Conservation (phyloP, 2,888 invertebrate genomes). For the Drosophila fulvimacula region DNA sequence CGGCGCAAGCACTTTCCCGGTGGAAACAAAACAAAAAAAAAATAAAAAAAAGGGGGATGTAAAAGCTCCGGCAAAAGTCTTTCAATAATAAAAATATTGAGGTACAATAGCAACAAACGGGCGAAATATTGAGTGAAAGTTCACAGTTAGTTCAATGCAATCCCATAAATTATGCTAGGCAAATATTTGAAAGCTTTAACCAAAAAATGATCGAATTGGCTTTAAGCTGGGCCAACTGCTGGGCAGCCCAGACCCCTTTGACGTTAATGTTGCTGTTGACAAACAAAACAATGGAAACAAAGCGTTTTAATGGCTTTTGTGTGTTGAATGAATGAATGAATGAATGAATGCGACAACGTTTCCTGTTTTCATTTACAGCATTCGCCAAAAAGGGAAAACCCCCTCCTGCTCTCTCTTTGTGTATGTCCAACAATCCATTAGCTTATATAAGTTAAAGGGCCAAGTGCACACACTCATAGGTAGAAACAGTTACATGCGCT, state of each 20-base stretch:
- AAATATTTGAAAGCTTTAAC: constrained; percentile 1
- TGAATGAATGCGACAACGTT: constrained; percentile 74
- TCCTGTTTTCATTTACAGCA: constrained; percentile 79
- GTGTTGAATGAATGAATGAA: constrained; percentile 78
- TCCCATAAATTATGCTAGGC: constrained; percentile 5
- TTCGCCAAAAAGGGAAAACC: constrained; percentile 38
- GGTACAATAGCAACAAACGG: constrained; percentile 38
- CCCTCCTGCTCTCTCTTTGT: background rate
- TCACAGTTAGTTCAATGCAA: constrained; percentile 31
- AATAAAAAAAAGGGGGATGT: background rate
- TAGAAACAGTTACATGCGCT: constrained; percentile 61
- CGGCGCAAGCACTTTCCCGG: constrained; percentile 54
- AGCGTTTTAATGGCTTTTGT: constrained; percentile 79
- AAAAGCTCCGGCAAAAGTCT: constrained; percentile 65
- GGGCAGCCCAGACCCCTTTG: background rate
- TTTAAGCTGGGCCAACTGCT: constrained; percentile 7
- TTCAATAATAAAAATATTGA: constrained; percentile 73
- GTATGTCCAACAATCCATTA: constrained; percentile 32
- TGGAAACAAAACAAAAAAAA: constrained; percentile 48
- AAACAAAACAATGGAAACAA: constrained; percentile 79
- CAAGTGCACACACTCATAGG: constrained; percentile 37
- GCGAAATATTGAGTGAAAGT: constrained; percentile 51
- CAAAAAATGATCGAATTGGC: constrained; percentile 3
- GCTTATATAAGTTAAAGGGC: constrained; percentile 37
- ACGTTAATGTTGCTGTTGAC: constrained; percentile 56